phyloP scores from a whole-genome alignment of 2,888 invertebrate genomes.

The Cephus spinipes region DNA sequence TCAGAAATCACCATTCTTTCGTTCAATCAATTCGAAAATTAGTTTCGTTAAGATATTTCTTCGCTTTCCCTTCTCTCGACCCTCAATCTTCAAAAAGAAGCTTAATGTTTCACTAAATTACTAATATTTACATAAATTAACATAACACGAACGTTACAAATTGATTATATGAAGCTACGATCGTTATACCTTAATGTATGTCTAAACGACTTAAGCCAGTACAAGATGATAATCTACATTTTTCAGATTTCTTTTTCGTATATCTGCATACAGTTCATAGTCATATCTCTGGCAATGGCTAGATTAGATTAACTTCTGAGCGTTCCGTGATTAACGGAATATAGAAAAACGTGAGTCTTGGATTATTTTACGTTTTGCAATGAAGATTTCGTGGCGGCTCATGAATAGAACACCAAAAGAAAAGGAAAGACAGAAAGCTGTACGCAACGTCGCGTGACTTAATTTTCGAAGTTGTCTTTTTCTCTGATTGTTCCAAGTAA shows the following conservation, averaged over 20 bases:
- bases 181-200: conserved; percentile 42
- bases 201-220: conserved; percentile 40
- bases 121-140: conserved; percentile 59
- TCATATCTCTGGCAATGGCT: conserved; percentile 24
- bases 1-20: conserved; percentile 9
- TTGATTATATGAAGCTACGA: conserved; percentile 48
- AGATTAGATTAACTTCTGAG: conserved; percentile 35
- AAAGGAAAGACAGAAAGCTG: conserved; percentile 36
- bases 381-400: conserved; percentile 22
- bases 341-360: conserved; percentile 27
- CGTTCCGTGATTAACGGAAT: conserved; percentile 29
- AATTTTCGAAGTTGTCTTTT: conserved; percentile 13
- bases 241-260: conserved; percentile 12
- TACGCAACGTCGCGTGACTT: conserved; percentile 12
- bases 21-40: conserved; percentile 35
- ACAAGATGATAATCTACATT: conserved; percentile 25
- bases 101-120: conserved; percentile 30
- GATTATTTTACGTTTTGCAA: conserved; percentile 25
- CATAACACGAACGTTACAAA: conserved; percentile 48
- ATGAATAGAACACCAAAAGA: conserved; percentile 18
- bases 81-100: conserved; percentile 4
- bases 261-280: conserved; percentile 11
- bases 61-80: conserved; percentile 12
- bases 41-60: conserved; percentile 14
- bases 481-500: conserved; percentile 14